Percentiles rank a stretch among this genome's conserved stretches.
Conservation (phyloP, 2,888 invertebrate genomes). For the Noctua janthina region DNA sequence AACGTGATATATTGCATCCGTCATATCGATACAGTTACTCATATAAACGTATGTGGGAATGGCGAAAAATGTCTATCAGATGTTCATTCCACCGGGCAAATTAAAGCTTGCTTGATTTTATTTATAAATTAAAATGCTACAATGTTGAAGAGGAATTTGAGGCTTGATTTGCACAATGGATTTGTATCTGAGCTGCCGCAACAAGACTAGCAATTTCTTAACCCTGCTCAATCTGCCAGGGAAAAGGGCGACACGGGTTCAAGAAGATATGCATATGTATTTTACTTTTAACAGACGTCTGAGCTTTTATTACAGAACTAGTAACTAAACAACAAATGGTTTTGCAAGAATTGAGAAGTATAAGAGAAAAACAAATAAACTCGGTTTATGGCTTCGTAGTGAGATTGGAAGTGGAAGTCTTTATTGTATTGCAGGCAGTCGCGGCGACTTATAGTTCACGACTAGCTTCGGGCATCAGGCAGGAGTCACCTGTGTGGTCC, state of each 20-base stretch:
- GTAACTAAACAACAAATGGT: conserved; percentile 46
- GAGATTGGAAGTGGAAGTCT: conserved; percentile 82
- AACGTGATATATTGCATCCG: conserved; percentile 63
- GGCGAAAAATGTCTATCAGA: conserved; percentile 25
- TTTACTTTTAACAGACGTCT: conserved; percentile 7
- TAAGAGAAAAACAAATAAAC: conserved; percentile 80
- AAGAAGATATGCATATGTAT: conserved; percentile 13
- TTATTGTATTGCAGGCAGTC: conserved; percentile 79
- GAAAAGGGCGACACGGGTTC: conserved; percentile 29
- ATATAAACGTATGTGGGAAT: conserved; percentile 27
- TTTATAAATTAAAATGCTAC: conserved; percentile 6
- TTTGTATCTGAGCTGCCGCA: conserved; percentile 18
- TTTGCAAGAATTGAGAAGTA: conserved; percentile 65
- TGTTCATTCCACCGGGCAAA: conserved; percentile 13
- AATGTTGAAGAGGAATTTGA: conserved; percentile 10
- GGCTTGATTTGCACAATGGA: conserved; percentile 13
- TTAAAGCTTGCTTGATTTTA: background rate
- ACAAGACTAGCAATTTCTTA: conserved; percentile 23
- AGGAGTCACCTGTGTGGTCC: conserved; percentile 84
- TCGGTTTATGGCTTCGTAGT: conserved; percentile 80
- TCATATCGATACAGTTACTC: conserved; percentile 29
- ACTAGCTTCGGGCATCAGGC: conserved; percentile 82
- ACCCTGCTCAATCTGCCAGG: conserved; percentile 38
- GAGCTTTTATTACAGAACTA: conserved; percentile 18
- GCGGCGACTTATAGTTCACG: conserved; percentile 83